Percentiles rank a stretch among this genome's conserved stretches.
These are phyloP conservation scores for Steinernema scapterisci DNA, from an alignment of 2,888 invertebrate genomes.

Conservation along the genomic window DNA sequence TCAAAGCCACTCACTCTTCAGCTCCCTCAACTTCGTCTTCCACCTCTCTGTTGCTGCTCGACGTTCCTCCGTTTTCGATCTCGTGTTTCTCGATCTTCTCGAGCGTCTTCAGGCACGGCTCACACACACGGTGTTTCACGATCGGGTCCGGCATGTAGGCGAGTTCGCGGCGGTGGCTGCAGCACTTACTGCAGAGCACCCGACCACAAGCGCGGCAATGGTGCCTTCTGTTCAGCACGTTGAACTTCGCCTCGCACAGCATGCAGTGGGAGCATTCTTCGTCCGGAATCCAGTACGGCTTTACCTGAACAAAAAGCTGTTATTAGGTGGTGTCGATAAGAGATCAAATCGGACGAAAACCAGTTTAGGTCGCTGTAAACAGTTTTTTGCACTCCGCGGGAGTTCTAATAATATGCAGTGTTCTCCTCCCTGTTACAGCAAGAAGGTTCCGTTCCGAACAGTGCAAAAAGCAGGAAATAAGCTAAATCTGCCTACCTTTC, in stretches of 20 bases:
- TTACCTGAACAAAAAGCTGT: conserved; percentile 71
- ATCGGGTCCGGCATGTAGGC: conserved; percentile 43
- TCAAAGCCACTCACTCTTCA: not conserved
- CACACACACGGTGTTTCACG: conserved; percentile 54
- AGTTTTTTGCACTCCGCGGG: not conserved
- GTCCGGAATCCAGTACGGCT: conserved; percentile 87
- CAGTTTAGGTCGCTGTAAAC: not conserved
- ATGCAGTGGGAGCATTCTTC: conserved; percentile 80
- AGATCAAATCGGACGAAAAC: not conserved
- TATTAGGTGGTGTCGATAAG: not conserved
- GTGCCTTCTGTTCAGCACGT: conserved; percentile 80
- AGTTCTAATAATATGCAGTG: too few species aligned
- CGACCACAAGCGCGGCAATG: conserved; percentile 65
- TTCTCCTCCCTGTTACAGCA: too few species aligned
- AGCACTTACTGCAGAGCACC: conserved; percentile 50
- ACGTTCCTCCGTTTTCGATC: conserved; percentile 34
- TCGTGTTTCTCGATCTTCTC: conserved; percentile 58
- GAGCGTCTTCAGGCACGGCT: conserved; percentile 58
- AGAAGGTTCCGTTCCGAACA: too few species aligned
- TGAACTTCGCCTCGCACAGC: conserved; percentile 82
- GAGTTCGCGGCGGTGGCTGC: conserved; percentile 39
- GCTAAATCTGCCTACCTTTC: conserved; percentile 50
- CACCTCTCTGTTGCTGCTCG: not conserved
- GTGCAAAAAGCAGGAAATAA: too few species aligned
- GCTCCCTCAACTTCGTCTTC: not conserved